Conservation (phyloP, 1,140 invertebrate genomes). For the Atta texana region DNA sequence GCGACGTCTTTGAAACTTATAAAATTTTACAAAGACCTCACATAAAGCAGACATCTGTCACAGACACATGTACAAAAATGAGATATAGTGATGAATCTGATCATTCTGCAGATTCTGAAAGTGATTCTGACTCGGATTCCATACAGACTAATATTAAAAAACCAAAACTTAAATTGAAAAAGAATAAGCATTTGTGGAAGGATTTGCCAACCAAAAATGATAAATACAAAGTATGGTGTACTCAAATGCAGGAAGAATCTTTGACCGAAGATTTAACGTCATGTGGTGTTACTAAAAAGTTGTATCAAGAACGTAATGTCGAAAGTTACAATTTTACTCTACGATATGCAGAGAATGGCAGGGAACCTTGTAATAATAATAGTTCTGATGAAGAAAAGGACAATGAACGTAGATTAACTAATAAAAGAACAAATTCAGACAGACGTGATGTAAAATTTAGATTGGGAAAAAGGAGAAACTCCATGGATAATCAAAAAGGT, state of each 20-base stretch:
- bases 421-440: constrained; percentile 88
- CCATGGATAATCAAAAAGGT: constrained; percentile 85
- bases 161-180: constrained; percentile 83
- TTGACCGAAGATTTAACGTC: constrained; percentile 88
- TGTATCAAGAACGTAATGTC: constrained; percentile 86
- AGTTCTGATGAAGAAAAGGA: constrained; percentile 85
- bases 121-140: constrained; percentile 85
- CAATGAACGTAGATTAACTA: constrained; percentile 81
- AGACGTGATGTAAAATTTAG: constrained; percentile 88
- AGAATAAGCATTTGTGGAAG: constrained; percentile 77
- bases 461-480: constrained; percentile 86
- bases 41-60: constrained; percentile 33
- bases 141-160: constrained; percentile 77
- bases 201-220: constrained; percentile 77
- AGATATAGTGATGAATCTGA: constrained; percentile 85
- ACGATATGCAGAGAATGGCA: constrained; percentile 78
- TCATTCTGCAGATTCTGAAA: constrained; percentile 84
- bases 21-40: constrained; percentile 83
- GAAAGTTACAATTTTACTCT: constrained; percentile 88
- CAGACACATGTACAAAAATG: constrained; percentile 72
- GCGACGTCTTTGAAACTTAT: constrained; percentile 82
- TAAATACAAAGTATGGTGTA: constrained; percentile 89
- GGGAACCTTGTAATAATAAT: constrained; percentile 77
- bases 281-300: constrained; percentile 87
- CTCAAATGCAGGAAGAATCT: constrained; percentile 88